Evolutionary conservation across 1,140 invertebrate species (phyloP).

Genomic region (Archivesica marissinica): DNA sequence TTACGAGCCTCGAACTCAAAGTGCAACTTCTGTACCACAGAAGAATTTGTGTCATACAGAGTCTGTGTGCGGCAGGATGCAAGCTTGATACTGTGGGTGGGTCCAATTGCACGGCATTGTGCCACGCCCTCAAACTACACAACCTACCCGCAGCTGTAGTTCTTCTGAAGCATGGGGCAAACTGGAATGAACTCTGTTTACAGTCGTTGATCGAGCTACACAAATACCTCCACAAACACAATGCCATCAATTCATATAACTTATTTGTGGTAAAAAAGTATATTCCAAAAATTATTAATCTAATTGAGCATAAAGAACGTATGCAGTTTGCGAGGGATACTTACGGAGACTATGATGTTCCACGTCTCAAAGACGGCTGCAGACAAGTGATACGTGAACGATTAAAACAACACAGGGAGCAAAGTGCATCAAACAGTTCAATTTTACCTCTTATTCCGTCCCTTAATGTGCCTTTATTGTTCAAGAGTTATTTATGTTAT

Average conservation of each 20-base stretch:
- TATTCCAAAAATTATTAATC: neutral
- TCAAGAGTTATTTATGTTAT: conserved; percentile 28
- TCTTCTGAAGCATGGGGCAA: conserved; percentile 1
- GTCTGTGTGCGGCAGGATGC: neutral
- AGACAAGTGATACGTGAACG: neutral
- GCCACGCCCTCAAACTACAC: neutral
- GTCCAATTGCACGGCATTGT: neutral
- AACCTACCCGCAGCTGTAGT: conserved; percentile 5
- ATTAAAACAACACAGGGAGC: neutral
- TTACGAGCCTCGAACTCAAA: neutral
- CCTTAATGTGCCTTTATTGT: neutral
- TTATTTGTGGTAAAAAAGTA: neutral
- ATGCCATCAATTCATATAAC: neutral
- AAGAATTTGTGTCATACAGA: neutral
- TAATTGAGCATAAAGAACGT: neutral
- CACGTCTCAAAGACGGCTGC: neutral
- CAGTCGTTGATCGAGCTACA: neutral
- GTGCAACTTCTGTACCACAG: neutral
- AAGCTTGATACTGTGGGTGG: neutral
- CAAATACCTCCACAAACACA: neutral
- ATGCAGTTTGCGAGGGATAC: neutral
- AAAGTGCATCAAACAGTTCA: neutral
- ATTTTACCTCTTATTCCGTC: neutral
- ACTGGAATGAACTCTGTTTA: neutral
- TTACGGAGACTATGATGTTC: neutral